Base-by-base conservation (phyloP, 2,888 invertebrate species). In the Epistrophe grossulariae region DNA sequence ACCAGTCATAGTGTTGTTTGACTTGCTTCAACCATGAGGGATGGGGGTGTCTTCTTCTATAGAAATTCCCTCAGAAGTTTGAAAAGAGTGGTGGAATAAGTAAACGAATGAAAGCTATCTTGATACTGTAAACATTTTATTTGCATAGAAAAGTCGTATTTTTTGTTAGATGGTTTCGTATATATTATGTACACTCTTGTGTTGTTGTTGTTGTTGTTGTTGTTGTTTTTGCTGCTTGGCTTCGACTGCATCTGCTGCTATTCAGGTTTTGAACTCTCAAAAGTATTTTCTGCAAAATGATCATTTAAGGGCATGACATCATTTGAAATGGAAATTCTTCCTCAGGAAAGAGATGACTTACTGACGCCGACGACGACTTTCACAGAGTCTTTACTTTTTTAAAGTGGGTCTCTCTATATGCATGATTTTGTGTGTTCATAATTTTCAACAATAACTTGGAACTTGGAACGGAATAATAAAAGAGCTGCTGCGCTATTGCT, bases 91-190 rank as follows among this genome's bases (percentile, higher is more conserved):
- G 68, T 70, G 66, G 81, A 64, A 73, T 66, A 82, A 62, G 83
- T 76, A 87, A 87, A 83, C 87, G 83, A 87, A 87, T 87, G 74
- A 72, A 87, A 87, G 79, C 76, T 83, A 87, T 87, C 87, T 79
- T 83, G 87, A 87, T 83, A 87, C 79, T 87, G 87, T 87, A 87
- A 87, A 87, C 87, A 87, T 83, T 83, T 87, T 87, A 87, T 87
- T 87, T 87, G 76, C 79, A 79, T 35, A 55, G 68, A 83, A 79
- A 60, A 74, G 50, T 79, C 64, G 66, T 50, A 70, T 62, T 57
- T 80, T 71, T 64, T 66, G 43, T 28, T 76, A 64, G 64, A 28
- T 64, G 64, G 31, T 45, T 66, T 59, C 10, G 15, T 57, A 17
- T 35, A 35, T 35, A 35, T 24, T 24, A 24, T 24, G 8, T 35